Evolutionary conservation across 1,140 invertebrate species (phyloP).

Genomic region (Drosophila kikkawai): DNA sequence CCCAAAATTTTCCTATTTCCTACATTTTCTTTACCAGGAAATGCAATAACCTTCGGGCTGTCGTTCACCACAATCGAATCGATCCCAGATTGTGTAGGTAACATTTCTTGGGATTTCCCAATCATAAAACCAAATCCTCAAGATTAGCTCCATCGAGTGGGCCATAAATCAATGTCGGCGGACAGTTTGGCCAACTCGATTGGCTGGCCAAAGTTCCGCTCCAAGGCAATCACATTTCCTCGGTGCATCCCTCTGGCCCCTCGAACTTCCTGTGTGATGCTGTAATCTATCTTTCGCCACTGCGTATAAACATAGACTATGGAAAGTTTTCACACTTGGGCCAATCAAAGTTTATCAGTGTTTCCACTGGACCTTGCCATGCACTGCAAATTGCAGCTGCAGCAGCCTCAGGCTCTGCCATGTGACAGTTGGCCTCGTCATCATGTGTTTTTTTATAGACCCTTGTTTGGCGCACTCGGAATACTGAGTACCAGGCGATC

Average conservation of each 20-base stretch:
- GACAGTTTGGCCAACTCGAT: constrained; percentile 9
- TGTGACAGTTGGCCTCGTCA: constrained; percentile 36
- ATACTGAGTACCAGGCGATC: constrained; percentile 31
- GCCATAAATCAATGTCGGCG: constrained; percentile 29
- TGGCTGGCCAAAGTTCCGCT: constrained; percentile 11
- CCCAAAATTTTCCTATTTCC: too few relatives aligned
- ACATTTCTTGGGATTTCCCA: constrained; percentile 11
- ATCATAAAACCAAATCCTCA: constrained; percentile 34
- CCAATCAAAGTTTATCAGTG: constrained; percentile 29
- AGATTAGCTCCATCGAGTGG: constrained; percentile 36
- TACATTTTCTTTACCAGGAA: background rate
- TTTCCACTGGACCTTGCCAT: constrained; percentile 40
- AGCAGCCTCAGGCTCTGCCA: constrained; percentile 10
- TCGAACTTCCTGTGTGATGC: constrained; percentile 26
- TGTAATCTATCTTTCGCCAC: constrained; percentile 9
- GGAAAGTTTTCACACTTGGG: constrained; percentile 41
- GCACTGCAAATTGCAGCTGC: constrained; percentile 51
- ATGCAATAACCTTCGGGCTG: background rate
- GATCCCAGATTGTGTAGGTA: background rate
- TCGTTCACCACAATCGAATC: constrained; percentile 6
- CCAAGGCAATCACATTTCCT: constrained; percentile 1
- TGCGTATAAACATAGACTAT: constrained; percentile 25
- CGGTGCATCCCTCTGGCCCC: background rate
- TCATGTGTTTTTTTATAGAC: constrained; percentile 40
- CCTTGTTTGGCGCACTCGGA: constrained; percentile 58